These are phyloP conservation scores for Xiphydria camelus DNA, from an alignment of 2,888 invertebrate species.

Conservation along the genomic window DNA sequence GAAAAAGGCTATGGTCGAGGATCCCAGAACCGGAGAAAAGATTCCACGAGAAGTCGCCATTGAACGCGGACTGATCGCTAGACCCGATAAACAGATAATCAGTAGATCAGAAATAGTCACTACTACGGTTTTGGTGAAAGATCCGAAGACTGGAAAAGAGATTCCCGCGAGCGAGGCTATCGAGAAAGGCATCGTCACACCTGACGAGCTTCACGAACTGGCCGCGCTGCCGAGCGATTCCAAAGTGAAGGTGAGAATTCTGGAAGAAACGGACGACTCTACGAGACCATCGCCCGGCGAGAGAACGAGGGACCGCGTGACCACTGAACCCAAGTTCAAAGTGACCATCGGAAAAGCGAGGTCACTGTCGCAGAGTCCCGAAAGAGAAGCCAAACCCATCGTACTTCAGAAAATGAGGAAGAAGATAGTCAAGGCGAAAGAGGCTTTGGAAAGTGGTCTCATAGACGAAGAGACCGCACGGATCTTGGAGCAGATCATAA, in stretches of 20 bases:
- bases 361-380: slow-evolving; percentile 62
- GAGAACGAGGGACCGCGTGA: slow-evolving; percentile 62
- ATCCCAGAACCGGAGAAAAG: slow-evolving; percentile 80
- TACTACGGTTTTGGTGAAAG: slow-evolving; percentile 37
- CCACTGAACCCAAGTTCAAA: slow-evolving; percentile 69
- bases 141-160: slow-evolving; percentile 60
- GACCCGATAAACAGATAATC: slow-evolving; percentile 33
- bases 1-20: slow-evolving; percentile 66
- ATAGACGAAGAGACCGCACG: slow-evolving; percentile 77
- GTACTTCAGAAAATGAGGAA: slow-evolving; percentile 78
- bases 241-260: slow-evolving; percentile 15
- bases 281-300: slow-evolving; percentile 61
- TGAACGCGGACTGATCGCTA: slow-evolving; percentile 70
- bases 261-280: slow-evolving; percentile 6
- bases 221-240: slow-evolving; percentile 21
- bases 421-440: slow-evolving; percentile 73
- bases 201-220: slow-evolving; percentile 56
- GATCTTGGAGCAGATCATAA: slow-evolving; percentile 65
- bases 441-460: slow-evolving; percentile 78
- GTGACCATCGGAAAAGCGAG: slow-evolving; percentile 67
- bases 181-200: slow-evolving; percentile 62
- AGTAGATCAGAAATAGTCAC: slow-evolving; percentile 25
- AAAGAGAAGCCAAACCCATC: slow-evolving; percentile 70
- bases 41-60: slow-evolving; percentile 81
- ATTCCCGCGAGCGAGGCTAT: slow-evolving; percentile 66